These are phyloP conservation scores for Cryptus armator DNA, from an alignment of 2,888 invertebrate genomes.

Conservation along the genomic window DNA sequence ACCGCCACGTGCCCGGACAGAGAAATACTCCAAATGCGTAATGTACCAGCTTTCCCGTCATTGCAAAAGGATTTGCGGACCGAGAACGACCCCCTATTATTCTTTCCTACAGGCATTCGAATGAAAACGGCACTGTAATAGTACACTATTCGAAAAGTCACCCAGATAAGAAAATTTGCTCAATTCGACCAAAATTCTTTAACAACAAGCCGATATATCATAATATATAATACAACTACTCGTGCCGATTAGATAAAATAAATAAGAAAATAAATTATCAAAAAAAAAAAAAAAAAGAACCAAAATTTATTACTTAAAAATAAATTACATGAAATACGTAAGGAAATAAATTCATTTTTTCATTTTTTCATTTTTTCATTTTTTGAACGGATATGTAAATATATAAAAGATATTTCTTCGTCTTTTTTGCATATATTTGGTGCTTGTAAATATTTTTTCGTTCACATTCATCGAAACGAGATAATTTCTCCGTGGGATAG, in stretches of 20 bases:
- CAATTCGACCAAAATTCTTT: background rate
- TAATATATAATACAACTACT: too few species aligned
- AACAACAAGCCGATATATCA: too few species aligned
- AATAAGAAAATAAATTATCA: too few species aligned
- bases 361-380: too few species aligned
- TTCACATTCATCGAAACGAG: background rate
- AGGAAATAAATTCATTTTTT: too few species aligned
- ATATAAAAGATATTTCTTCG: background rate
- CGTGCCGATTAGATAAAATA: too few species aligned
- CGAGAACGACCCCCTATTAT: conserved; percentile 7
- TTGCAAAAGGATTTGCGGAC: conserved; percentile 62
- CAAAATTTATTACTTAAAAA: too few species aligned
- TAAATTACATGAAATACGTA: too few species aligned
- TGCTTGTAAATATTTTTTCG: background rate
- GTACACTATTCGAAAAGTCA: background rate
- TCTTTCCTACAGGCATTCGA: background rate
- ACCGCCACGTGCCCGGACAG: conserved; percentile 59
- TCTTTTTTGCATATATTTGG: background rate
- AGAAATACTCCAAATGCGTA: conserved; percentile 64
- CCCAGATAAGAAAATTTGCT: background rate
- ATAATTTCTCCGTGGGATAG: background rate
- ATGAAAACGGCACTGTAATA: background rate
- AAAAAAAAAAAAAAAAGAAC: too few species aligned
- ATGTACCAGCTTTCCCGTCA: conserved; percentile 45
- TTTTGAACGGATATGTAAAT: too few species aligned